Percentiles rank a stretch among this genome's conserved stretches.
Conservation (phyloP, 2,888 invertebrate species). For the Elgonia sp. region DNA sequence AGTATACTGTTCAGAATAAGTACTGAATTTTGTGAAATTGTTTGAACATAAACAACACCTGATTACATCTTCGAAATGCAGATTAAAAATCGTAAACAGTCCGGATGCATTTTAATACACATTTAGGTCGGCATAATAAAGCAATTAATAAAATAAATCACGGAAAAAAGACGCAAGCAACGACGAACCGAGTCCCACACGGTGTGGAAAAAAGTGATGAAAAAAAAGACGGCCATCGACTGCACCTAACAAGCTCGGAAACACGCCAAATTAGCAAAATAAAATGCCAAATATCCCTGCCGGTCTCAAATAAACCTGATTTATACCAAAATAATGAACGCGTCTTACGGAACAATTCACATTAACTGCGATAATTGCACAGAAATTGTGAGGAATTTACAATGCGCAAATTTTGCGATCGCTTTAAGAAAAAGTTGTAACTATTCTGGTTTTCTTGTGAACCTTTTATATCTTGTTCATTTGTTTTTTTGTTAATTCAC, state of each 20-base stretch:
- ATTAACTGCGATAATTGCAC: conserved; percentile 39
- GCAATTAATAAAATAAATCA: conserved; percentile 64
- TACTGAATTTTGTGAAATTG: neutral
- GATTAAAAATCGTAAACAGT: conserved; percentile 4
- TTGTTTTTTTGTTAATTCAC: too few relatives aligned
- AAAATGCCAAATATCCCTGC: conserved; percentile 55
- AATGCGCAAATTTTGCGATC: conserved; percentile 42
- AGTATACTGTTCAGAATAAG: too few relatives aligned
- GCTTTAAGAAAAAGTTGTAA: conserved; percentile 27
- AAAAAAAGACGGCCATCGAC: conserved; percentile 15
- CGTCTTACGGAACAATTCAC: conserved; percentile 31
- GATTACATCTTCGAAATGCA: conserved; percentile 14
- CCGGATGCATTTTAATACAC: conserved; percentile 27
- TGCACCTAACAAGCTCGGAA: conserved; percentile 49
- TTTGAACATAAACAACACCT: conserved; percentile 24
- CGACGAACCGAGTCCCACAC: conserved; percentile 8
- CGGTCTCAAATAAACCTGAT: conserved; percentile 60
- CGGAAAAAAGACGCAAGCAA: conserved; percentile 23
- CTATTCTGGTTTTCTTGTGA: conserved; percentile 31
- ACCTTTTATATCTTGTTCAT: too few relatives aligned
- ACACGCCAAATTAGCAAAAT: conserved; percentile 52
- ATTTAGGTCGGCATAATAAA: conserved; percentile 51
- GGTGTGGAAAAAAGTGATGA: conserved; percentile 5
- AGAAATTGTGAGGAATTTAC: conserved; percentile 45
- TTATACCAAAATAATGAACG: conserved; percentile 58